A percentile compares a stretch with the other conserved stretches of the same genome.
These are phyloP conservation scores for Ochropacha duplaris DNA, from an alignment of 2,888 invertebrate genomes.

Conservation along the genomic window DNA sequence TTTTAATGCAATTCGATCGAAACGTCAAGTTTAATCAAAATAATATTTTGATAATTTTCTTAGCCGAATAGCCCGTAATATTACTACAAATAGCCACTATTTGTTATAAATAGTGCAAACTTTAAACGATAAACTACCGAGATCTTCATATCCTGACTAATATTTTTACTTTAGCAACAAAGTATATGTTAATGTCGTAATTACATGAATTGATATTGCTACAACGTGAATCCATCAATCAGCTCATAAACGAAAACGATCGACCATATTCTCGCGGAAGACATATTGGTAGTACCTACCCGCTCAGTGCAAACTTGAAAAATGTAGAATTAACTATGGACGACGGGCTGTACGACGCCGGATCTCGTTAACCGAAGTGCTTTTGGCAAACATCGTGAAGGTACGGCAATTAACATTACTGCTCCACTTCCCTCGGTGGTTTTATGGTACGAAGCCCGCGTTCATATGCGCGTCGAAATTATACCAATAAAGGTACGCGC, in stretches of 20 bases:
- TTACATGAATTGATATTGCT: no score
- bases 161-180: no score
- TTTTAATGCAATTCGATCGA: no score
- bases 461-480: constrained; percentile 32
- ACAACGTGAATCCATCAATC: no score
- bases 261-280: not conserved
- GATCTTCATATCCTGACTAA: no score
- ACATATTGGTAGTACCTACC: not conserved
- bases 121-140: no score
- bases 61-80: no score
- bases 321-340: not conserved
- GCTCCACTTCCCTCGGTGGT: constrained; percentile 31
- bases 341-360: constrained; percentile 19
- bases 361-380: constrained; percentile 54
- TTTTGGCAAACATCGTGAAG: constrained; percentile 56
- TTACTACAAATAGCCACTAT: no score
- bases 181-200: no score
- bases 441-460: constrained; percentile 38
- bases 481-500: constrained; percentile 34
- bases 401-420: constrained; percentile 57
- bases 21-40: no score
- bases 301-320: not conserved
- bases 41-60: no score
- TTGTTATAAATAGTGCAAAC: no score
- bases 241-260: not conserved